Conservation (phyloP, 2,797 vertebrate species). For the Moxostoma hubbsi region DNA sequence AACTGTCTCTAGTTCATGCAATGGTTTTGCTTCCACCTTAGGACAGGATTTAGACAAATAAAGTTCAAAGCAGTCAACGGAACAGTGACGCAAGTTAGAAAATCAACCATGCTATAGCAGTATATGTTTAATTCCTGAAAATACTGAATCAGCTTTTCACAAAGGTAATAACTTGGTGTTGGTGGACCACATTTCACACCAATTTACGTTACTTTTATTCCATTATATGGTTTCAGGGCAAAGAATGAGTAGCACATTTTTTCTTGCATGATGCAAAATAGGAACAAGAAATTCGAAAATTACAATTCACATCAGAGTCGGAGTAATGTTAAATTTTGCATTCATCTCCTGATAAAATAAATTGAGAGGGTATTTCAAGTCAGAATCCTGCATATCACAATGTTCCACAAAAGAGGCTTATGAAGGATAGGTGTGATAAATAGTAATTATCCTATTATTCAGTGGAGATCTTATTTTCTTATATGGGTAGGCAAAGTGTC, state of each 20-base stretch:
- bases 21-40: constrained; percentile 5
- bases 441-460: constrained; percentile 21
- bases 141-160: constrained; percentile 12
- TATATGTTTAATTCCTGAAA: background rate
- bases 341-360: constrained; percentile 21
- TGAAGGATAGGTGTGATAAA: background rate
- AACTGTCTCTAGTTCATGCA: too few species aligned
- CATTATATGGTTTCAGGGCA: constrained; percentile 14
- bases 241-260: background rate
- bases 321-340: constrained; percentile 21
- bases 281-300: constrained; percentile 35
- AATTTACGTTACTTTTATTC: constrained; percentile 33
- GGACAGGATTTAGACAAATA: background rate
- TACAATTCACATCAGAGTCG: constrained; percentile 26
- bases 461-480: background rate
- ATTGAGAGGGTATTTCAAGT: constrained; percentile 8
- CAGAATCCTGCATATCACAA: constrained; percentile 5
- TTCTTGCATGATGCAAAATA: constrained; percentile 32
- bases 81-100: background rate
- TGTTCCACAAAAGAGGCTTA: constrained; percentile 4
- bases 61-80: constrained; percentile 6
- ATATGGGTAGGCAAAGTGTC: background rate
- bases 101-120: background rate
- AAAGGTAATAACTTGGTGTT: background rate
- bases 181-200: constrained; percentile 24